Conservation (phyloP, 2,113 vertebrate species). For the Sinosuthora webbiana region DNA sequence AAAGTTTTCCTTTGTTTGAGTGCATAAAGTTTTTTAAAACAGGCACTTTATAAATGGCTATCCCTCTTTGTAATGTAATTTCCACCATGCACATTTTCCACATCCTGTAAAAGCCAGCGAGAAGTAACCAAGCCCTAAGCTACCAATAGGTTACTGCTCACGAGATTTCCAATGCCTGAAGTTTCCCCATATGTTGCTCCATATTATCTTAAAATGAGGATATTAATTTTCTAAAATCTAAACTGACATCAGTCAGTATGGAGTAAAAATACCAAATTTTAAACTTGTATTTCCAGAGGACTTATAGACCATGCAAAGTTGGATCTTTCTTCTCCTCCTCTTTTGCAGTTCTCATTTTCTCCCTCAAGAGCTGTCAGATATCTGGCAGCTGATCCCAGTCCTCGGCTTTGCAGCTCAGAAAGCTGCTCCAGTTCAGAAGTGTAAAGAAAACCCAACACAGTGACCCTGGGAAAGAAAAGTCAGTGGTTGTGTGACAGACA, state of each 20-base stretch:
- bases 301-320: neutral
- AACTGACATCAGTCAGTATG: neutral
- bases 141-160: neutral
- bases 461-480: neutral
- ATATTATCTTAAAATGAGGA: neutral
- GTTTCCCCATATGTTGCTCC: neutral
- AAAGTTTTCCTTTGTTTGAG: neutral
- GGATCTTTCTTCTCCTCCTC: neutral
- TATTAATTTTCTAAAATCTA: neutral
- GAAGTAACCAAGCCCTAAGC: neutral
- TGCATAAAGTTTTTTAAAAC: neutral
- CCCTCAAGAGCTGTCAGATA: neutral
- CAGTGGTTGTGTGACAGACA: neutral
- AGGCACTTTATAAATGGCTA: neutral
- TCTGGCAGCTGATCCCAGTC: neutral
- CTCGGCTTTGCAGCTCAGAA: neutral
- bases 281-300: neutral
- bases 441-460: neutral
- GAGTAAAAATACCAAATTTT: neutral
- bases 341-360: neutral
- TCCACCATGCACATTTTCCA: neutral
- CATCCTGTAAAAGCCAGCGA: neutral
- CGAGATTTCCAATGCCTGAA: neutral
- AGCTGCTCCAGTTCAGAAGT: neutral
- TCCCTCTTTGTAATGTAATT: neutral